Conservation (phyloP, 2,113 vertebrate genomes). For the Patagioenas fasciata region DNA sequence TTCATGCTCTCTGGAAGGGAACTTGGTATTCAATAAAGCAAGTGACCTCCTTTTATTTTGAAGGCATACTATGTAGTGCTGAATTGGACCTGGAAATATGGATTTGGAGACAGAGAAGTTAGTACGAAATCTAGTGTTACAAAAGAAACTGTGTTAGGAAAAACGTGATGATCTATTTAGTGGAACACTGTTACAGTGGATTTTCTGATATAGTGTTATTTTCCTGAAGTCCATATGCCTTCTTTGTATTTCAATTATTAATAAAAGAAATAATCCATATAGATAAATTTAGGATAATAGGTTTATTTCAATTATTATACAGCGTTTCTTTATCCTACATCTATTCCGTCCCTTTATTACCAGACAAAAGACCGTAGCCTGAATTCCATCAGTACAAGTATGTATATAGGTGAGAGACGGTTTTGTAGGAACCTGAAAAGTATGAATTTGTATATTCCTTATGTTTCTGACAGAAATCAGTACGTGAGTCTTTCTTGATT, state of each 20-base stretch:
- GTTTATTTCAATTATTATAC: slow-evolving; percentile 66
- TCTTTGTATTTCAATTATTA: slow-evolving; percentile 74
- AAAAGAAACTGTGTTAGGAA: slow-evolving; percentile 69
- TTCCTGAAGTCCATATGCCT: slow-evolving; percentile 69
- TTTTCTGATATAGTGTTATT: slow-evolving; percentile 78
- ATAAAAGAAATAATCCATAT: slow-evolving; percentile 21
- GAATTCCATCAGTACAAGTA: slow-evolving; percentile 58
- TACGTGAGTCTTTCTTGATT: slow-evolving; percentile 41
- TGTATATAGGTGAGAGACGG: slow-evolving; percentile 73
- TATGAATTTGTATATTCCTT: slow-evolving; percentile 69
- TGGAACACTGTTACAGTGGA: slow-evolving; percentile 67
- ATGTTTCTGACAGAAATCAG: slow-evolving; percentile 71
- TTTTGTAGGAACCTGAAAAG: slow-evolving; percentile 70
- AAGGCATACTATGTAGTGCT: slow-evolving; percentile 76
- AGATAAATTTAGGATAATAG: slow-evolving; percentile 67
- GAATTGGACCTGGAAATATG: slow-evolving; percentile 71
- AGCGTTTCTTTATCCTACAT: slow-evolving; percentile 71
- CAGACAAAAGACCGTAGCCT: slow-evolving; percentile 40
- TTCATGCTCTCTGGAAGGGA: slow-evolving; percentile 79
- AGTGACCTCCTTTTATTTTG: slow-evolving; percentile 77
- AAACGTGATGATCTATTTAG: slow-evolving; percentile 55
- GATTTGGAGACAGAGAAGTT: slow-evolving; percentile 61
- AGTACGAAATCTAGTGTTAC: slow-evolving; percentile 68
- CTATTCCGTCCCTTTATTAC: slow-evolving; percentile 62
- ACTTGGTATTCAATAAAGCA: slow-evolving; percentile 79